Evolutionary conservation across 2,888 invertebrate species (phyloP).

Genomic region (Fabriciana adippe): DNA sequence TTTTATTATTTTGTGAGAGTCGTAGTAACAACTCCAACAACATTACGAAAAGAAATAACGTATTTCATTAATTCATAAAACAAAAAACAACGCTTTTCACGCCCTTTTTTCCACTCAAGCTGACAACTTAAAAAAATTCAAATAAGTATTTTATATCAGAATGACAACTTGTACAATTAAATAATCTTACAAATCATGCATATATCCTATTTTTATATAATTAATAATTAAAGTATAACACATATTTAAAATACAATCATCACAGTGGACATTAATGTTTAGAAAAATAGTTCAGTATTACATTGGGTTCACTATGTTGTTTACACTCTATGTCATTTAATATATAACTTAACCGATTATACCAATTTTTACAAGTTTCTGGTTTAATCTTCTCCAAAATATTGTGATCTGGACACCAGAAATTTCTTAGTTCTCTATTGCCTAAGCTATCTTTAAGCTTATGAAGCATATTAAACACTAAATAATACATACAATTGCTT

Average conservation of each 20-base stretch:
- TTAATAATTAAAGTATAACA: no score
- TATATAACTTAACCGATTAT: conserved; percentile 52
- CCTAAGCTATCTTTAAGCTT: conserved; percentile 53
- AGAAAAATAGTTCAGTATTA: conserved; percentile 31
- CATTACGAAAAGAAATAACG: no score
- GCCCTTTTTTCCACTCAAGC: no score
- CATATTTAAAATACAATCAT: background rate
- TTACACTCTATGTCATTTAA: conserved; percentile 50
- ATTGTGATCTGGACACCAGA: conserved; percentile 61
- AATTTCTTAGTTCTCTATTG: conserved; percentile 51
- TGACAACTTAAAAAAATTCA: no score
- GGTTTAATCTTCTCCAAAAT: conserved; percentile 55
- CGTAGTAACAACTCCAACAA: no score
- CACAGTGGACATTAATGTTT: background rate
- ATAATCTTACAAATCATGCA: no score
- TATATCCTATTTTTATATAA: no score
- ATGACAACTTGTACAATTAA: no score
- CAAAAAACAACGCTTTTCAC: no score
- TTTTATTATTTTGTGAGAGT: no score
- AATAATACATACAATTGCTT: conserved; percentile 51
- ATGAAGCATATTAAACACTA: conserved; percentile 58
- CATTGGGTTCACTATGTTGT: conserved; percentile 35
- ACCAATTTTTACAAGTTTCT: conserved; percentile 58
- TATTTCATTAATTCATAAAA: no score
- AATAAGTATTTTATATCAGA: no score